Evolutionary conservation across 37 sponge, comb jelly and placozoan species (phyloP), one percentile per base, ranked within the genome.

Genomic region (Chondrosia reniformis): DNA sequence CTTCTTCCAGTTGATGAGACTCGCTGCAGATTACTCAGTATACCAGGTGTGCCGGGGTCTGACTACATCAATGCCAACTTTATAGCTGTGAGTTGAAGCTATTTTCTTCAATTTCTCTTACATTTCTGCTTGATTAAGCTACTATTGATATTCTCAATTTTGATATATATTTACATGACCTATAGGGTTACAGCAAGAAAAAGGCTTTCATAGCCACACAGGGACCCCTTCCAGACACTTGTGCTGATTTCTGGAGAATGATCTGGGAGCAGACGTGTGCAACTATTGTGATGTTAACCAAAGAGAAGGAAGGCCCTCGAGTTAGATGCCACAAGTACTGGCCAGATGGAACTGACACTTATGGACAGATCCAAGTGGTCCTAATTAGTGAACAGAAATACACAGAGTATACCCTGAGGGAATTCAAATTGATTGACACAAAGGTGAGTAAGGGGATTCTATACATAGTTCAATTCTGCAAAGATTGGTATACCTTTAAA

Each of bases 41-140:
- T 89, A 37, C 84, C 87, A 59, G 93, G 93, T 24, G 85, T 86
- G n/a, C 87, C 93, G n/a, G 92, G 92, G 27, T 92, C 93, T 27
- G 99, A 98, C 79, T 98, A 98, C 82, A 95, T 98, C 78, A 98
- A 98, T 86, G 99, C 94, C 36, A 95, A 80, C 76, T 93, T 77
- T 45, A 78, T 98, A 45, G 89, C 90, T 82, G 97, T 94, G 38
- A 87, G 95, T 74, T n/a, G n/a, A n/a, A n/a, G n/a, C n/a, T n/a
- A n/a, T n/a, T n/a, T n/a, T n/a, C n/a, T n/a, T n/a, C n/a, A n/a
- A n/a, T n/a, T n/a, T n/a, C n/a, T n/a, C n/a, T n/a, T n/a, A n/a
- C n/a, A n/a, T n/a, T n/a, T n/a, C n/a, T n/a, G n/a, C n/a, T n/a
- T n/a, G n/a, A n/a, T n/a, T n/a, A n/a, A n/a, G n/a, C n/a, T n/a